Evolutionary conservation across 2,113 vertebrate species (phyloP).

Genomic region (Podarcis raffonei): DNA sequence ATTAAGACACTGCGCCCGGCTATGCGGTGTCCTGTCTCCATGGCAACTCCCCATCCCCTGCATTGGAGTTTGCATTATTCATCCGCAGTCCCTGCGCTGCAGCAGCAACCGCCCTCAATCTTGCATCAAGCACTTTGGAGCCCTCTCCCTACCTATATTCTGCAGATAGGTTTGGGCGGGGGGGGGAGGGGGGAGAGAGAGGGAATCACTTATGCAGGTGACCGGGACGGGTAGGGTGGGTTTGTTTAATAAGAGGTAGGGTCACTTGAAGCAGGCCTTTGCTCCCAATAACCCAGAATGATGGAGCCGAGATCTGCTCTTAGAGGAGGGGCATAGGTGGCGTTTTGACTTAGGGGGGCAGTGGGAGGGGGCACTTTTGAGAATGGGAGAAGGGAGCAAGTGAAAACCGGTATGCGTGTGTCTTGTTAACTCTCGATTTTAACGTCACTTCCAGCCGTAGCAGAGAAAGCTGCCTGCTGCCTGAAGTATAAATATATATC

Average conservation of each 20-base stretch:
- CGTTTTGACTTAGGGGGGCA: no score
- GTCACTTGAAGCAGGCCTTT: no score
- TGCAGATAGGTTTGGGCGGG: background rate
- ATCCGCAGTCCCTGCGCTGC: conserved; percentile 15
- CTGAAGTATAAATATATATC: no score
- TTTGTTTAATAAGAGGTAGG: background rate
- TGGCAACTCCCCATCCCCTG: conserved; percentile 27
- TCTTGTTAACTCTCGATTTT: no score
- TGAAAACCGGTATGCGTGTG: background rate
- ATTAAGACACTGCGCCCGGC: background rate
- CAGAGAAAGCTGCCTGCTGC: no score
- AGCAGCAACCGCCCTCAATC: conserved; percentile 17
- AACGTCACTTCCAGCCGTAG: no score
- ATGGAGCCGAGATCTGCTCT: background rate
- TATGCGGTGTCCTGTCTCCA: conserved; percentile 24
- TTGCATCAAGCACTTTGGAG: background rate
- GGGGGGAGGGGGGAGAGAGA: no score
- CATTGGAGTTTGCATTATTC: conserved; percentile 28
- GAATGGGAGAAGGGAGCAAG: background rate
- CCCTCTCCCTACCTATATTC: background rate
- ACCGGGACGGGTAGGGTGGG: background rate
- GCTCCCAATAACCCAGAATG: background rate
- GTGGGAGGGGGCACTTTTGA: no score
- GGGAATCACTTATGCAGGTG: background rate
- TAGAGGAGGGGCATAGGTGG: background rate